These are phyloP conservation scores for Bubalus kerabau DNA, from an alignment of 2,113 vertebrate genomes.

Conservation along the genomic window DNA sequence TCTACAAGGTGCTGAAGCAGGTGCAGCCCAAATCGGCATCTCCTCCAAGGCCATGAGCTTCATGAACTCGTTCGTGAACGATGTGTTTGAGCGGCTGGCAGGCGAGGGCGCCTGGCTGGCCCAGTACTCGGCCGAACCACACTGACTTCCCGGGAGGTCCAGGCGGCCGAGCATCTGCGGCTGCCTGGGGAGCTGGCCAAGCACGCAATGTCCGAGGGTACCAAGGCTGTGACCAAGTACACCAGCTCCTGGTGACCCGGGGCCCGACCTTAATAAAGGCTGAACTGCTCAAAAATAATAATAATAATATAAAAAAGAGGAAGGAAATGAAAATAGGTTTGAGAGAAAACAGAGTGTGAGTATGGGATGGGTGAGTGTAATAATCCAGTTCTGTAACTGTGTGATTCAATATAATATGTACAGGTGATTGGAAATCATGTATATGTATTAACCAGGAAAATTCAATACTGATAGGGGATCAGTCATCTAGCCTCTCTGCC, in stretches of 20 bases:
- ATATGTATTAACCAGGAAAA: background rate
- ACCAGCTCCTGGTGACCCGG: accelerated
- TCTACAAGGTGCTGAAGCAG: background rate
- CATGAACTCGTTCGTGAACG: background rate
- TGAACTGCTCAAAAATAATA: background rate
- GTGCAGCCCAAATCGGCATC: background rate
- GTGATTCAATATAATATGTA: background rate
- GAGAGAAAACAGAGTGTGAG: background rate
- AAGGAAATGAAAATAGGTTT: background rate
- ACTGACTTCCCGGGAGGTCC: background rate
- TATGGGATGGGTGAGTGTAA: background rate
- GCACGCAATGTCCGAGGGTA: accelerated
- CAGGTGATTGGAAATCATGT: background rate
- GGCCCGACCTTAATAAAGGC: background rate
- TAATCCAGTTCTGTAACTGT: background rate
- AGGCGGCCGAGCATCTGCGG: background rate
- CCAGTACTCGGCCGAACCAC: accelerated
- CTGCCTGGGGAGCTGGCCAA: background rate
- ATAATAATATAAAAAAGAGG: background rate
- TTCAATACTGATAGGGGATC: background rate
- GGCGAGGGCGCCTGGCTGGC: background rate
- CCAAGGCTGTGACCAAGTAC: background rate
- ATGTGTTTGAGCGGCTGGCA: background rate
- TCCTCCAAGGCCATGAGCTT: background rate
- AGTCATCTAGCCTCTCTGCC: background rate